Evolutionary conservation across 2,888 invertebrate species (phyloP).

Genomic region (Hemithea aestivaria): DNA sequence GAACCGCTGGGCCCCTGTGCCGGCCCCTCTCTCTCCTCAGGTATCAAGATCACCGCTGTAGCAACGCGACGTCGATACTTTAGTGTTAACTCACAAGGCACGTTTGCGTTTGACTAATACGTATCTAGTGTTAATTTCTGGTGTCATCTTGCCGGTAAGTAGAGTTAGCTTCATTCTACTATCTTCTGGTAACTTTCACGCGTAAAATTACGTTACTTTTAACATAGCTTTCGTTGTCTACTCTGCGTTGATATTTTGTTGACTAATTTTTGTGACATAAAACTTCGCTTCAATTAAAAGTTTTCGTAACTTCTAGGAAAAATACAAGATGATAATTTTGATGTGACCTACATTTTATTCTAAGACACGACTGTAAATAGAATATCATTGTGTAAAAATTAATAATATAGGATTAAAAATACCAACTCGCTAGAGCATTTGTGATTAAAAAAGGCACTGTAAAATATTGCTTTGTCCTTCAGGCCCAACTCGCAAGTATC

Average conservation of each 20-base stretch:
- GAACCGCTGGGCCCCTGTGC: slow-evolving; percentile 73
- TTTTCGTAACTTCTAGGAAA: too few species aligned
- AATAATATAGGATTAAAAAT: too few species aligned
- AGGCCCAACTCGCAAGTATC: too few species aligned
- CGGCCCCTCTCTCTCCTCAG: slow-evolving; percentile 71
- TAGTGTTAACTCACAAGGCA: slow-evolving; percentile 34
- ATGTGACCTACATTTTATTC: too few species aligned
- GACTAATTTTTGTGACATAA: neutral
- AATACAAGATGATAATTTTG: too few species aligned
- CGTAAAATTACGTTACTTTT: neutral
- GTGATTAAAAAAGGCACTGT: too few species aligned
- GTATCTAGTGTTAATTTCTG: slow-evolving; percentile 8
- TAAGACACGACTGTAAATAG: too few species aligned
- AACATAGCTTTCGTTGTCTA: slow-evolving; percentile 9
- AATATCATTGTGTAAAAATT: too few species aligned
- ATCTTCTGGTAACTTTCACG: slow-evolving; percentile 10
- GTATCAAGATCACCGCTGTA: slow-evolving; percentile 46
- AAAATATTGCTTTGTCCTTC: too few species aligned
- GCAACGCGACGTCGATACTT: slow-evolving; percentile 34
- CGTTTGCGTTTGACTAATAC: slow-evolving; percentile 27
- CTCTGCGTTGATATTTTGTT: slow-evolving; percentile 1
- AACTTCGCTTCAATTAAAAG: too few species aligned
- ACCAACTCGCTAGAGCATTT: too few species aligned
- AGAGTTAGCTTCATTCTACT: slow-evolving; percentile 5
- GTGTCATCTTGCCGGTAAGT: slow-evolving; percentile 13